Conservation (phyloP, 2,113 vertebrate genomes). For the Nothobranchius kuhntae region DNA sequence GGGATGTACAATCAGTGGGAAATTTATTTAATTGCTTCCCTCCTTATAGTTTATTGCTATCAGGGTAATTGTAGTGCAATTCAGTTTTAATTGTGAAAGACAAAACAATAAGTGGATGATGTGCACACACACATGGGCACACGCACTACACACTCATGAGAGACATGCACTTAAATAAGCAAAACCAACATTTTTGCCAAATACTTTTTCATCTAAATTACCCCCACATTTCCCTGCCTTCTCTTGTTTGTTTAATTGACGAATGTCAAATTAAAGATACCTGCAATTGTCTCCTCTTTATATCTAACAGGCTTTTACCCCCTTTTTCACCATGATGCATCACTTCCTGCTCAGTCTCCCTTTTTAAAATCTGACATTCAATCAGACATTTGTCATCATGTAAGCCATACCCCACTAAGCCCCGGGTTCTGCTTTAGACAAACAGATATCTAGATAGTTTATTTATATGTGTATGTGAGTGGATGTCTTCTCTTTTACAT, state of each 20-base stretch:
- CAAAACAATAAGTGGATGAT: constrained; percentile 46
- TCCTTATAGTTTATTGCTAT: constrained; percentile 49
- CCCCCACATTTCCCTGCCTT: too few relatives aligned
- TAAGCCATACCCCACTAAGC: constrained; percentile 66
- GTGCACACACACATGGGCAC: constrained; percentile 33
- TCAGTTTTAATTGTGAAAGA: constrained; percentile 58
- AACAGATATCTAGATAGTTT: constrained; percentile 67
- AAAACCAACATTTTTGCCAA: constrained; percentile 12
- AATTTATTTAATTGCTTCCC: constrained; percentile 27
- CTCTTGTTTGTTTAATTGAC: too few relatives aligned
- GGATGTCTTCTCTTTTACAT: constrained; percentile 28
- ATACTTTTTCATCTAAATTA: background rate
- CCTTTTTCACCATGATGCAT: constrained; percentile 8
- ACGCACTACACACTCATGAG: constrained; percentile 31
- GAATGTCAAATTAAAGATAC: constrained; percentile 32
- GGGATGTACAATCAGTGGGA: constrained; percentile 26
- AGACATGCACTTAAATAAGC: constrained; percentile 1
- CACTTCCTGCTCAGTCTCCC: constrained; percentile 8
- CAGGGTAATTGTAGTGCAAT: constrained; percentile 57
- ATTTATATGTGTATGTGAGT: constrained; percentile 6
- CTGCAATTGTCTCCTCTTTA: constrained; percentile 34
- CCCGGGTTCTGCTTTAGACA: constrained; percentile 64
- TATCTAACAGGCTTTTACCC: constrained; percentile 25
- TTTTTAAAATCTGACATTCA: constrained; percentile 57
- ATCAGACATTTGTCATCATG: constrained; percentile 52